A percentile compares a stretch with the other conserved stretches of the same genome.
phyloP scores from a whole-genome alignment of 2,113 vertebrate genomes.

The Tapirus terrestris region DNA sequence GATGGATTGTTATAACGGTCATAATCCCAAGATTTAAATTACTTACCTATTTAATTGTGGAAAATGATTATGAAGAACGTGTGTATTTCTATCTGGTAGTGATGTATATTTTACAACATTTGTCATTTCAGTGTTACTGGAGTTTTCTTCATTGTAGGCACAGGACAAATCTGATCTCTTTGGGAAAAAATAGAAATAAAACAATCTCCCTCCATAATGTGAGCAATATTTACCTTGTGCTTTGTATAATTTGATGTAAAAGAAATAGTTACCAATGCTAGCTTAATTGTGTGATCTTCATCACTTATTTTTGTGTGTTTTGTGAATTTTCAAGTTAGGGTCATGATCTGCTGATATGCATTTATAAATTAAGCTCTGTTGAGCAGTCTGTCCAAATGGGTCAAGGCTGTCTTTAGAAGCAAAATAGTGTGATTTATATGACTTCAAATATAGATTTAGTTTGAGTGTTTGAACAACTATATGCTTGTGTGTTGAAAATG shows the following conservation, averaged over 20 bases:
- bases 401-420: slow-evolving; percentile 76
- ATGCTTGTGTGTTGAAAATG: slow-evolving; percentile 69
- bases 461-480: slow-evolving; percentile 76
- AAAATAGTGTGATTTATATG: slow-evolving; percentile 77
- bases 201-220: slow-evolving; percentile 88
- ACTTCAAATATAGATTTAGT: slow-evolving; percentile 82
- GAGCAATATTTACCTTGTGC: slow-evolving; percentile 90
- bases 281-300: slow-evolving; percentile 84
- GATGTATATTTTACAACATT: slow-evolving; percentile 87
- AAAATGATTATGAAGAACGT: slow-evolving; percentile 85
- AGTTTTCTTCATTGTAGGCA: slow-evolving; percentile 85
- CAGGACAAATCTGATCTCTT: slow-evolving; percentile 86
- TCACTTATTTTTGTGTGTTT: slow-evolving; percentile 83
- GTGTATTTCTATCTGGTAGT: slow-evolving; percentile 89
- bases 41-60: slow-evolving; percentile 86
- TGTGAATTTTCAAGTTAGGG: slow-evolving; percentile 79
- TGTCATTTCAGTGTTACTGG: slow-evolving; percentile 88
- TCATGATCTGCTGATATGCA: slow-evolving; percentile 77
- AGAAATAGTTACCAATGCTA: slow-evolving; percentile 82
- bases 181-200: slow-evolving; percentile 84
- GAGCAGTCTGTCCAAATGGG: slow-evolving; percentile 75
- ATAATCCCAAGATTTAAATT: slow-evolving; percentile 80
- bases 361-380: slow-evolving; percentile 74
- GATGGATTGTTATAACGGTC: slow-evolving; percentile 93
- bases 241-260: slow-evolving; percentile 85